Evolutionary conservation across 2,797 vertebrate species (phyloP).

Genomic region (Eupleurogrammus muticus): DNA sequence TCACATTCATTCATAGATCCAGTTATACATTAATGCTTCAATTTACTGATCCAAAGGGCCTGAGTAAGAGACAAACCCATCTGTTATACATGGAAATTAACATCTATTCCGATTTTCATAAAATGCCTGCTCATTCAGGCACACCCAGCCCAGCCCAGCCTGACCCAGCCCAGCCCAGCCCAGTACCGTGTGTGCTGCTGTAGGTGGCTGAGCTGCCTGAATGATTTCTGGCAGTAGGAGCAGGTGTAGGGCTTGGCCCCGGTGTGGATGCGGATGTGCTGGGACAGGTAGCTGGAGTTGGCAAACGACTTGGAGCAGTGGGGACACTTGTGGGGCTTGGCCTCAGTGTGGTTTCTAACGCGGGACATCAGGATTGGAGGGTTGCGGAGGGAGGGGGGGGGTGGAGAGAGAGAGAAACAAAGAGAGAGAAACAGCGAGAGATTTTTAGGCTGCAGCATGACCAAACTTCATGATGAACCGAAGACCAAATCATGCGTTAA

Average conservation of each 20-base stretch:
- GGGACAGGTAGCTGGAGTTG: constrained; percentile 99
- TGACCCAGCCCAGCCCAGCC: constrained; percentile 44
- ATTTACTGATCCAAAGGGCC: no score
- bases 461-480: constrained; percentile 69
- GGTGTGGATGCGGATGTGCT: constrained; percentile 99
- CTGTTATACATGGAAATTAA: not conserved
- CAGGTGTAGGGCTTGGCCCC: constrained; percentile 99
- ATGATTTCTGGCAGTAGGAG: constrained; percentile 99
- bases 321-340: constrained; percentile 99
- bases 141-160: no score
- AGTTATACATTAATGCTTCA: no score
- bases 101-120: constrained; percentile 45
- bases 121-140: constrained; percentile 29
- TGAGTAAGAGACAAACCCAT: no score
- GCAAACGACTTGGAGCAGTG: constrained; percentile 99
- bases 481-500: constrained; percentile 74
- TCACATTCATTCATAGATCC: no score
- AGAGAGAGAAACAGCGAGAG: constrained; percentile 79
- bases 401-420: constrained; percentile 44
- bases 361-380: constrained; percentile 62
- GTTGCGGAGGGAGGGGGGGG: constrained; percentile 29
- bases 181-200: constrained; percentile 99
- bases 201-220: constrained; percentile 99
- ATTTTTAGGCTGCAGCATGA: constrained; percentile 79
- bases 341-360: constrained; percentile 86